A percentile compares a stretch with the other conserved stretches of the same genome.
Evolutionary conservation across 2,797 vertebrate species (phyloP).

Genomic region (Takifugu ocellatus): DNA sequence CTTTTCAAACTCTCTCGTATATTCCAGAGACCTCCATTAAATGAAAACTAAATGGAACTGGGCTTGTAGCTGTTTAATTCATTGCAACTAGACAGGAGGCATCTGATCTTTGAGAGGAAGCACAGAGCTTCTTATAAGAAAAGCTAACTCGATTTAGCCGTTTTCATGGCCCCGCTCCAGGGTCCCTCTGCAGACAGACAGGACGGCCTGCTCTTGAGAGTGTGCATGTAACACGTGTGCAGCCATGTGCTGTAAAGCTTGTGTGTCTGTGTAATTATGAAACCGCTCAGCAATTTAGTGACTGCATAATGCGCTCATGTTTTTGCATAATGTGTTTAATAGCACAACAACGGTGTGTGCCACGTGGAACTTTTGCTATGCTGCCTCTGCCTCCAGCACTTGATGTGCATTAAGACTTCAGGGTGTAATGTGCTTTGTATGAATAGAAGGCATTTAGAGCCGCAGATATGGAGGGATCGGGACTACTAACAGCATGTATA

Average conservation of each 20-base stretch:
- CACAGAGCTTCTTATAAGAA: neutral
- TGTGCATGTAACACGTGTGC: neutral
- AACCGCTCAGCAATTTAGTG: constrained; percentile 22
- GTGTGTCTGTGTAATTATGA: constrained; percentile 15
- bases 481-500: neutral
- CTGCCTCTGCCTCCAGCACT: neutral
- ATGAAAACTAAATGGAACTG: too few relatives aligned
- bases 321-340: constrained; percentile 42
- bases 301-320: constrained; percentile 28
- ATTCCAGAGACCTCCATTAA: neutral
- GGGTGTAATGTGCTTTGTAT: constrained; percentile 25
- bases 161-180: too few relatives aligned
- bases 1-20: neutral
- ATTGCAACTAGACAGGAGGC: neutral
- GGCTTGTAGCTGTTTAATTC: too few relatives aligned
- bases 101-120: neutral
- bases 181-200: too few relatives aligned
- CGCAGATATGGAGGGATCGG: neutral
- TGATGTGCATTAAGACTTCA: neutral
- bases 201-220: neutral
- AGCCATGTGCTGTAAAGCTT: neutral
- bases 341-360: constrained; percentile 3
- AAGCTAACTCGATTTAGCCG: neutral
- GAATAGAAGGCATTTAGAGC: constrained; percentile 1
- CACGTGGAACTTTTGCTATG: neutral